phyloP scores from a whole-genome alignment of 2,113 vertebrate species.

The Pandion haliaetus region DNA sequence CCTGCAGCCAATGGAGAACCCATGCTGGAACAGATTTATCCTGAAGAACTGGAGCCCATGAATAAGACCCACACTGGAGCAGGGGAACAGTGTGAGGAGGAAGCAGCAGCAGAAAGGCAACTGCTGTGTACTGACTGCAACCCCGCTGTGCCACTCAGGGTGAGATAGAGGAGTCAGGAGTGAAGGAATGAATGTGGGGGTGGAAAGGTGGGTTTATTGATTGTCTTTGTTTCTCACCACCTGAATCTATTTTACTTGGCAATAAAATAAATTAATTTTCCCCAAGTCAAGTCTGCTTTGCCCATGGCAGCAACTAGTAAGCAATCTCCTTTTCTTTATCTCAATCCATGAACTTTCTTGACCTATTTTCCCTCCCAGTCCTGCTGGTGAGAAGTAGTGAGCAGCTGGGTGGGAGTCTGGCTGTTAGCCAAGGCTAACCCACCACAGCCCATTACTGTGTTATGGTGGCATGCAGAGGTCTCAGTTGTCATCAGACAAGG shows the following conservation, averaged over 20 bases:
- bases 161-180: not conserved
- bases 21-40: not conserved
- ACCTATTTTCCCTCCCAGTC: not conserved
- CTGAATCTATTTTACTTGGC: not conserved
- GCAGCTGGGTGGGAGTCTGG: not conserved
- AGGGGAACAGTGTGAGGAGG: not conserved
- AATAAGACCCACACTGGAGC: not conserved
- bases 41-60: not conserved
- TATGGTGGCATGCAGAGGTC: not conserved
- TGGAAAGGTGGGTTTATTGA: not conserved
- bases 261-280: not conserved
- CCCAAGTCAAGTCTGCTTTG: not conserved
- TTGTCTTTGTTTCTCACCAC: not conserved
- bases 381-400: not conserved
- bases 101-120: not conserved
- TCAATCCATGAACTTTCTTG: not conserved
- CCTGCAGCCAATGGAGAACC: not conserved
- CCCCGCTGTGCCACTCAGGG: rapidly evolving
- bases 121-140: not conserved
- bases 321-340: not conserved
- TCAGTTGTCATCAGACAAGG: not conserved
- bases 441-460: not conserved
- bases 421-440: not conserved
- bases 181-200: not conserved
- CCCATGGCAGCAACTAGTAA: not conserved